Conservation (phyloP, 2,113 vertebrate species). For the Osmerus eperlanus region DNA sequence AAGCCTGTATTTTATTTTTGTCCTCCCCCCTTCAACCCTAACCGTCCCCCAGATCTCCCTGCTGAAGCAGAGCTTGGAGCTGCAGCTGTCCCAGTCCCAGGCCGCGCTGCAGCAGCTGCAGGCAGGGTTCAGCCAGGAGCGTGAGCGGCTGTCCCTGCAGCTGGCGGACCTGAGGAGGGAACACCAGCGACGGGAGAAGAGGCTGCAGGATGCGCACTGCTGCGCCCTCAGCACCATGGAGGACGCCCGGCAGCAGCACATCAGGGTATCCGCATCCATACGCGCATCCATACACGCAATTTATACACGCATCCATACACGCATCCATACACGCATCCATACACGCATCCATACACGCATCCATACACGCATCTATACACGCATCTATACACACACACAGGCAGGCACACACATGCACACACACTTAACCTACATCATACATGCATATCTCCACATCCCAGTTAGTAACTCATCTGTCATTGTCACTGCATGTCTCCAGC, state of each 20-base stretch:
- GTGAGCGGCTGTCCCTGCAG: conserved; percentile 89
- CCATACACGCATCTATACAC: too few species aligned
- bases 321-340: too few species aligned
- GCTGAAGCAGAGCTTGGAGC: conserved; percentile 96
- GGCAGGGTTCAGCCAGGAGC: conserved; percentile 91
- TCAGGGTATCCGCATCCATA: conserved; percentile 74
- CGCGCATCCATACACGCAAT: too few species aligned
- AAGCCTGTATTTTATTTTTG: neutral
- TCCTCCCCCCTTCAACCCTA: neutral
- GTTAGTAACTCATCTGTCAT: neutral
- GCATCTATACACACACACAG: too few species aligned
- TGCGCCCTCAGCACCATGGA: conserved; percentile 92
- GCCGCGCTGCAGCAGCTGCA: conserved; percentile 92
- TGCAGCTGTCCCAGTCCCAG: conserved; percentile 96
- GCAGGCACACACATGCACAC: too few species aligned
- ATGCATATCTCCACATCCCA: too few species aligned
- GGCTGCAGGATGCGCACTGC: conserved; percentile 91
- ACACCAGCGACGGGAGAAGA: conserved; percentile 88
- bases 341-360: too few species aligned
- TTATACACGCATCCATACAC: too few species aligned
- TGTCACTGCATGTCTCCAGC: conserved; percentile 14
- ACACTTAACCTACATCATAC: too few species aligned
- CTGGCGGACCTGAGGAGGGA: conserved; percentile 91
- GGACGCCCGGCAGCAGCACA: conserved; percentile 88
- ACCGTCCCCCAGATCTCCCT: conserved; percentile 85